Evolutionary conservation across 23 tunicate genomes (phyloP).

Genomic region (Aplidium turbinatum): DNA sequence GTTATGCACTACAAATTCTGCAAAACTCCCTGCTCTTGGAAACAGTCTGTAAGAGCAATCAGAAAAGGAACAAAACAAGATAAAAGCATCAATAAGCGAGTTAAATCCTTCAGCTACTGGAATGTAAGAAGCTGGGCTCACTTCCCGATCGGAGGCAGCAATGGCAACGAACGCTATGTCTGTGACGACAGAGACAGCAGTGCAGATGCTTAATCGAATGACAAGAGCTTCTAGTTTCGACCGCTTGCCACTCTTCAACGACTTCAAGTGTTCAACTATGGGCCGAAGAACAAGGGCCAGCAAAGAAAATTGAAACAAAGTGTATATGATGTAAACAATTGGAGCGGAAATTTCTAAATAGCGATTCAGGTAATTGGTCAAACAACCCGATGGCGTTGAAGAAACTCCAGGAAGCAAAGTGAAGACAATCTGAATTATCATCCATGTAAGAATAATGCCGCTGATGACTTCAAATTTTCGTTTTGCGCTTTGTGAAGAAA

Average conservation of each 20-base stretch:
- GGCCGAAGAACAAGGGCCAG: slow-evolving; percentile 21
- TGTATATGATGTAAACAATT: not conserved
- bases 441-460: slow-evolving; percentile 1
- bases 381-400: no score
- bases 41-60: no score
- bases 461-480: not conserved
- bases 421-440: slow-evolving; percentile 3
- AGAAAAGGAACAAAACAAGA: no score
- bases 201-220: slow-evolving; percentile 16
- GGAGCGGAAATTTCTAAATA: slow-evolving; percentile 12
- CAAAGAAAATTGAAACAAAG: slow-evolving; percentile 2
- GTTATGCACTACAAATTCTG: no score
- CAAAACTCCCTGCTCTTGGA: no score
- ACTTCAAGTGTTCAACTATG: not conserved
- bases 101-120: no score
- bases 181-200: slow-evolving; percentile 11
- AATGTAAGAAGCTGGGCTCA: no score
- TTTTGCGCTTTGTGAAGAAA: not conserved
- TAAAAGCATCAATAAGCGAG: no score
- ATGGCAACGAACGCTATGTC: slow-evolving; percentile 20
- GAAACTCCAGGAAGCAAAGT: no score
- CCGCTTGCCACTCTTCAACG: not conserved
- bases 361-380: no score
- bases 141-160: no score
- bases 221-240: not conserved